Evolutionary conservation across 2,797 vertebrate genomes (phyloP).

Genomic region (Chelon auratus): DNA sequence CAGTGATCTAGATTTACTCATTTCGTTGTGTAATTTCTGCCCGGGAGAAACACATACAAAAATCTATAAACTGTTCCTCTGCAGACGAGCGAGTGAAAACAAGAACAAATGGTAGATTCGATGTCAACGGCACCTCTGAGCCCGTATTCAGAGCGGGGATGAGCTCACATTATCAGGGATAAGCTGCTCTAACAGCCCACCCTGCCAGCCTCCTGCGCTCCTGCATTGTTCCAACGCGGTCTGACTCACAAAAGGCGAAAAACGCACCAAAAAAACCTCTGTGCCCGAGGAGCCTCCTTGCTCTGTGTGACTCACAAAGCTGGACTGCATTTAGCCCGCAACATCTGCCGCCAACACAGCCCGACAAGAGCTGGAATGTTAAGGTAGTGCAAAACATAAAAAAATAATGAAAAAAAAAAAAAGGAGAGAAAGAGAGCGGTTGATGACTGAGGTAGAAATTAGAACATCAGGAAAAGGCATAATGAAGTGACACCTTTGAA

Average conservation of each 20-base stretch:
- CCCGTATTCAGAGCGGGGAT: slow-evolving; percentile 46
- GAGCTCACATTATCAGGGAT: slow-evolving; percentile 59
- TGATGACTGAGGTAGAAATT: background rate
- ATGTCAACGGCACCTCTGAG: slow-evolving; percentile 45
- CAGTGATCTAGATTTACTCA: background rate
- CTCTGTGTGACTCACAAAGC: slow-evolving; percentile 70
- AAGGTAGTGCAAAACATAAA: background rate
- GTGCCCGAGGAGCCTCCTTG: slow-evolving; percentile 29
- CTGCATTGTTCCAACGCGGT: slow-evolving; percentile 49
- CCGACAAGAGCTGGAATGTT: slow-evolving; percentile 27
- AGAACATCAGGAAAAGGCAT: background rate
- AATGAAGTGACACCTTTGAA: background rate
- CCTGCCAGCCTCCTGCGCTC: slow-evolving; percentile 43
- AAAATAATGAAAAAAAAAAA: background rate
- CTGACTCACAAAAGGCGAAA: slow-evolving; percentile 67
- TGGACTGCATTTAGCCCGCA: slow-evolving; percentile 59
- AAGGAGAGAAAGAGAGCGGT: background rate
- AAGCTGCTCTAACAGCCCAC: slow-evolving; percentile 59
- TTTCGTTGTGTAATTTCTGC: slow-evolving; percentile 32
- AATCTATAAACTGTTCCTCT: slow-evolving; percentile 18
- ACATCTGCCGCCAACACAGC: slow-evolving; percentile 52
- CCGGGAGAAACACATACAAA: slow-evolving; percentile 22
- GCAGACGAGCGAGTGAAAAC: background rate
- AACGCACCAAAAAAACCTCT: slow-evolving; percentile 33
- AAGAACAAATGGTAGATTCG: slow-evolving; percentile 44